phyloP scores from a whole-genome alignment of 2,797 vertebrate genomes.

The Amblyopsis hoosieri region DNA sequence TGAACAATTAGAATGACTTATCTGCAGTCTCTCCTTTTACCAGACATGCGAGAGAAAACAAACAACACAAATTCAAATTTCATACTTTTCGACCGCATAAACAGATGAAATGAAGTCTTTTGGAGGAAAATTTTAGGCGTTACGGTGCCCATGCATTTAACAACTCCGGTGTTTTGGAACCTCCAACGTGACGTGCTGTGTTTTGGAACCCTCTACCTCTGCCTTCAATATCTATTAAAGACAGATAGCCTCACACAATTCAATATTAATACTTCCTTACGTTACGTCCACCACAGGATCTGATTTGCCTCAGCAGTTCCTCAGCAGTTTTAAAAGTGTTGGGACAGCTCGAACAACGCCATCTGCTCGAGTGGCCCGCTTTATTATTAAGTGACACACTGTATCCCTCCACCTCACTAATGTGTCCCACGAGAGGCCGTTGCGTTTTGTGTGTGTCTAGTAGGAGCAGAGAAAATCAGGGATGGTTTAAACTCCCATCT shows the following conservation, averaged over 20 bases:
- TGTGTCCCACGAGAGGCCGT: constrained; percentile 60
- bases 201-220: constrained; percentile 34
- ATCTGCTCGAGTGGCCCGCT: constrained; percentile 73
- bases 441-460: constrained; percentile 26
- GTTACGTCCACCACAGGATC: constrained; percentile 55
- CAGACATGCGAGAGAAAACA: constrained; percentile 60
- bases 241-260: constrained; percentile 49
- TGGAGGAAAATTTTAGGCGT: constrained; percentile 43
- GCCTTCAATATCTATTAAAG: constrained; percentile 2
- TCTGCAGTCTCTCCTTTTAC: constrained; percentile 61
- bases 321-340: constrained; percentile 53
- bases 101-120: constrained; percentile 48
- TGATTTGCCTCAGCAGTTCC: constrained; percentile 56
- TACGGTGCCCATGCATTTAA: constrained; percentile 29
- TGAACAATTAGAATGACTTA: constrained; percentile 75
- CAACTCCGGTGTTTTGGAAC: constrained; percentile 56
- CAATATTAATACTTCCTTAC: constrained; percentile 71
- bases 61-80: constrained; percentile 68
- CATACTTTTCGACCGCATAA: constrained; percentile 52
- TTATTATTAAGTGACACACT: constrained; percentile 80
- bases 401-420: constrained; percentile 68
- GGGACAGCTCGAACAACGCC: constrained; percentile 63
- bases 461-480: constrained; percentile 4
- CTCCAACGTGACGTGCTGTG: constrained; percentile 30
- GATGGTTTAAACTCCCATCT: constrained; percentile 19